A percentile compares a stretch with the other conserved stretches of the same genome.
These are phyloP conservation scores for Phyllostomus discolor DNA, from an alignment of 2,113 vertebrate species.

Conservation along the genomic window DNA sequence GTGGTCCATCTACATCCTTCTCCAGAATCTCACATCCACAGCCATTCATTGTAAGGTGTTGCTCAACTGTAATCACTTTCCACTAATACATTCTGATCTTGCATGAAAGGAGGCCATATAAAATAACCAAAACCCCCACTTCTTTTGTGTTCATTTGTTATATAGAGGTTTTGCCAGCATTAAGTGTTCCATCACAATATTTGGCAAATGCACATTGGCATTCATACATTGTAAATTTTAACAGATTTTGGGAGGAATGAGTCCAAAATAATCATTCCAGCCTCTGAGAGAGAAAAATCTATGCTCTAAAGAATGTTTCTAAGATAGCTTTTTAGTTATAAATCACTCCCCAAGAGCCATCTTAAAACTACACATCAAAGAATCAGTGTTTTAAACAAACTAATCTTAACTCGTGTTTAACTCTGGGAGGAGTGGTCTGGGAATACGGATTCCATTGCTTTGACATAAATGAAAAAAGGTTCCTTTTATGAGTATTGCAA, in stretches of 20 bases:
- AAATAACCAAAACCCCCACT: background rate
- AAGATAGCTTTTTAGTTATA: conserved; percentile 52
- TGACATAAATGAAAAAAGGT: background rate
- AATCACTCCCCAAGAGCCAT: conserved; percentile 26
- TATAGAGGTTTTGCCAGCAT: background rate
- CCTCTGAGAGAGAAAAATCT: conserved; percentile 37
- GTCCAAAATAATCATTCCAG: conserved; percentile 34
- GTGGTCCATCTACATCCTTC: background rate
- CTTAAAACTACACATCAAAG: conserved; percentile 5
- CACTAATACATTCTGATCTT: background rate
- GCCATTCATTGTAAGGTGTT: background rate
- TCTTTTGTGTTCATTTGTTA: background rate
- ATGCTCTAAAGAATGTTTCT: conserved; percentile 55
- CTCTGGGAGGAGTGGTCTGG: background rate
- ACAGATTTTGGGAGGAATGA: conserved; percentile 4
- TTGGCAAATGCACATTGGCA: conserved; percentile 55
- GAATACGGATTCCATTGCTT: background rate
- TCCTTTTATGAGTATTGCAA: background rate
- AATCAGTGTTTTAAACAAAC: conserved; percentile 11
- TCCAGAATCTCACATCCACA: conserved; percentile 3
- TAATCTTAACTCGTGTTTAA: background rate
- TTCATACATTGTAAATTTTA: conserved; percentile 56
- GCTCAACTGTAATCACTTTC: background rate
- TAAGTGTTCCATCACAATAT: conserved; percentile 29
- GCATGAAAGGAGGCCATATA: background rate